Evolutionary conservation across 2,888 invertebrate species (phyloP).

Genomic region (Microdon myrmicae): DNA sequence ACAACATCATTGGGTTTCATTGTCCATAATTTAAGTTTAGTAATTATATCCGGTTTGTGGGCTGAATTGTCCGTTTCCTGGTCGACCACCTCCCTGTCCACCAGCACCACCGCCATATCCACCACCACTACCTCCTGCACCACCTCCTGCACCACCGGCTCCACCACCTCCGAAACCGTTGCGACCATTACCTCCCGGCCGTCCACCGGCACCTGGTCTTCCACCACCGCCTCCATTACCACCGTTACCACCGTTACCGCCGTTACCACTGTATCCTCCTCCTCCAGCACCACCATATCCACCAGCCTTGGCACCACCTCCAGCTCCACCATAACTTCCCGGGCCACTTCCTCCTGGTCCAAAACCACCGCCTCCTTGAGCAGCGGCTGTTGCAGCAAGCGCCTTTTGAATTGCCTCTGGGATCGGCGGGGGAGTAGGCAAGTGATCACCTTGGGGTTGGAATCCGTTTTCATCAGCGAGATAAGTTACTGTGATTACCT

Average conservation of each 20-base stretch:
- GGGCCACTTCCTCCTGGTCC: constrained; percentile 54
- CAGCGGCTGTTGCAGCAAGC: constrained; percentile 68
- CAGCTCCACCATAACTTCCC: constrained; percentile 60
- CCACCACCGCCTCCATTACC: constrained; percentile 53
- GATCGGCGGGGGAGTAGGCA: constrained; percentile 74
- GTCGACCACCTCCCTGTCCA: constrained; percentile 56
- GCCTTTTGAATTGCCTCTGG: constrained; percentile 74
- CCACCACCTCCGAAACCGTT: constrained; percentile 32
- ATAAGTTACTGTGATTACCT: constrained; percentile 72
- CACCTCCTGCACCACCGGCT: constrained; percentile 14
- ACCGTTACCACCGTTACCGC: constrained; percentile 53
- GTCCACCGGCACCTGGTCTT: constrained; percentile 27
- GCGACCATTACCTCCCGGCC: constrained; percentile 48
- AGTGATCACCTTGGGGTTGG: constrained; percentile 70
- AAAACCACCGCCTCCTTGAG: constrained; percentile 62
- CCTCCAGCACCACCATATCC: constrained; percentile 52
- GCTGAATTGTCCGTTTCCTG: constrained; percentile 66
- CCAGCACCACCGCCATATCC: constrained; percentile 42
- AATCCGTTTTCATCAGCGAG: constrained; percentile 76
- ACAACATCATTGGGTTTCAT: constrained; percentile 33
- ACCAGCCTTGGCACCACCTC: constrained; percentile 55
- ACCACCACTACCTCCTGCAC: constrained; percentile 18
- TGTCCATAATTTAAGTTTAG: constrained; percentile 54
- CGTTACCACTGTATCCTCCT: constrained; percentile 53
- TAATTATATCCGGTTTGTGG: constrained; percentile 68